Evolutionary conservation across 1,140 invertebrate species (phyloP).

Genomic region (Zaprionus kolodkinae): DNA sequence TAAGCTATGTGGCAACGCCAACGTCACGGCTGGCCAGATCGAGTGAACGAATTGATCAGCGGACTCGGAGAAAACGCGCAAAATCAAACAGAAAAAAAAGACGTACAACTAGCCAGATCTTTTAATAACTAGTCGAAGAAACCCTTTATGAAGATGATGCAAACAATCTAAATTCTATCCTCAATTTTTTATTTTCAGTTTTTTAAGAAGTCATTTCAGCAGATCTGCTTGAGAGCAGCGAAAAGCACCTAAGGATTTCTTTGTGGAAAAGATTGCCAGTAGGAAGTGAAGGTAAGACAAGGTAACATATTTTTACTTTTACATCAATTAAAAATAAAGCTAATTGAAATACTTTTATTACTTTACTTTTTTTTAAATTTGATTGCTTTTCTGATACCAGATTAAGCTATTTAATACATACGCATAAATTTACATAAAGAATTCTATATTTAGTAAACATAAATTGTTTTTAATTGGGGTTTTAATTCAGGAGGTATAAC

Average conservation of each 20-base stretch:
- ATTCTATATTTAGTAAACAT: conserved; percentile 89
- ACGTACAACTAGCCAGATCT: too few relatives aligned
- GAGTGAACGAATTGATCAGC: background rate
- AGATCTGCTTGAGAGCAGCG: too few relatives aligned
- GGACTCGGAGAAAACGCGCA: too few relatives aligned
- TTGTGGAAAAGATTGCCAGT: too few relatives aligned
- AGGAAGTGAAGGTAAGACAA: too few relatives aligned
- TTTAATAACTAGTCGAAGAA: too few relatives aligned
- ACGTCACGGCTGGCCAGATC: background rate
- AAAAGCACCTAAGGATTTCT: too few relatives aligned
- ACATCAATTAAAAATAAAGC: conserved; percentile 25
- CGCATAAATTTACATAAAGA: conserved; percentile 53
- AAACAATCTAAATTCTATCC: too few relatives aligned
- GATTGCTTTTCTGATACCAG: conserved; percentile 38
- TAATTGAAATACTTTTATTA: conserved; percentile 35
- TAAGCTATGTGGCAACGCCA: background rate
- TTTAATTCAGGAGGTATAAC: conserved; percentile 93
- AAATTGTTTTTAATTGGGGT: conserved; percentile 94
- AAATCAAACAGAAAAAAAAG: too few relatives aligned
- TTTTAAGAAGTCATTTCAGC: too few relatives aligned
- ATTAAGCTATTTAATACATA: conserved; percentile 17
- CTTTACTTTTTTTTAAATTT: conserved; percentile 16
- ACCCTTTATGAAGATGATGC: too few relatives aligned
- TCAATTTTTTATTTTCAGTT: too few relatives aligned
- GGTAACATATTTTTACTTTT: conserved; percentile 1